phyloP scores from a whole-genome alignment of 1,140 invertebrate species.

The Camponotus floridanus region DNA sequence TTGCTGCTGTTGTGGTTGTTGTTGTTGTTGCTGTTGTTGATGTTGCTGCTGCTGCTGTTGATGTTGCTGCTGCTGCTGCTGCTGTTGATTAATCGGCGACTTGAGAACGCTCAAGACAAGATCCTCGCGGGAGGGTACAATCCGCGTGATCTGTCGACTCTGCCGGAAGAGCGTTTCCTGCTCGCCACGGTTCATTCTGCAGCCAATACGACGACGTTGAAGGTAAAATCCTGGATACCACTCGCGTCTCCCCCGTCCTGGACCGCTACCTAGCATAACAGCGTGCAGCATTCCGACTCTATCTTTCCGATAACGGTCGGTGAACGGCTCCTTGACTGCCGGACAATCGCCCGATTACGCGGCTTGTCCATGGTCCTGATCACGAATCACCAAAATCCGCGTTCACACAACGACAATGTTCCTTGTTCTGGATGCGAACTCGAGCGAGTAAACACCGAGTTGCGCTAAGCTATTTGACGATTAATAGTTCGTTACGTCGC shows the following conservation, averaged over 20 bases:
- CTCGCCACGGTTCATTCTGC: constrained; percentile 88
- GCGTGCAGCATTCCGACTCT: constrained; percentile 79
- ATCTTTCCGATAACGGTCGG: constrained; percentile 41
- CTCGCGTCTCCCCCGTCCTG: constrained; percentile 79
- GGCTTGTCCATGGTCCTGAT: constrained; percentile 65
- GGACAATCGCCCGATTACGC: constrained; percentile 18
- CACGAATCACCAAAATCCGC: constrained; percentile 22
- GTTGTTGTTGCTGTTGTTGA: constrained; percentile 72
- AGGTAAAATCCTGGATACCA: constrained; percentile 78
- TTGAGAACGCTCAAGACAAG: constrained; percentile 88
- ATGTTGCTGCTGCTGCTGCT: constrained; percentile 74
- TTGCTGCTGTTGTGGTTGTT: constrained; percentile 67
- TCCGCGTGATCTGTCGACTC: constrained; percentile 87
- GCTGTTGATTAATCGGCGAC: constrained; percentile 86
- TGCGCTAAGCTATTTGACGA: neutral
- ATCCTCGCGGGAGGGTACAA: constrained; percentile 84
- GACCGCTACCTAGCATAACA: constrained; percentile 80
- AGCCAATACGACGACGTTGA: constrained; percentile 75
- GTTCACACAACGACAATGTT: neutral
- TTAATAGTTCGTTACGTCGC: neutral
- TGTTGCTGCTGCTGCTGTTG: constrained; percentile 72
- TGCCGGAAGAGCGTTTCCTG: constrained; percentile 88
- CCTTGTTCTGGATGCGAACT: neutral
- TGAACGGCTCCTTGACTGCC: constrained; percentile 39
- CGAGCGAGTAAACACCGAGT: neutral